These are phyloP conservation scores for Apamea sordens DNA, from an alignment of 2,888 invertebrate species.

Conservation along the genomic window DNA sequence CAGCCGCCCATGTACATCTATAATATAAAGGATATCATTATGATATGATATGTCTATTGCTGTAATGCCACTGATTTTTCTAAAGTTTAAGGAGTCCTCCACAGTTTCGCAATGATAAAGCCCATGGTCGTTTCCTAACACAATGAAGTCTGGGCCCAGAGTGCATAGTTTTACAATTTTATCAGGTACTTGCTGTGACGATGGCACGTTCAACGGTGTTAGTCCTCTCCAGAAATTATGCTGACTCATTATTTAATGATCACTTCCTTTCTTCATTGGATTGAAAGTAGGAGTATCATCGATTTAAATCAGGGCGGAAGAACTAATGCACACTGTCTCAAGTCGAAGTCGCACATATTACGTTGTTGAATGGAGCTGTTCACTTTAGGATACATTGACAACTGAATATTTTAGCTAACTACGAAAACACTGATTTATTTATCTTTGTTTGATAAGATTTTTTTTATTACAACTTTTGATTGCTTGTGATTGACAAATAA, in stretches of 20 bases:
- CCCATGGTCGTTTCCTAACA: slow-evolving; percentile 86
- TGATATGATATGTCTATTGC: slow-evolving; percentile 92
- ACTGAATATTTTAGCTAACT: slow-evolving; percentile 39
- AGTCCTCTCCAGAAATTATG: slow-evolving; percentile 88
- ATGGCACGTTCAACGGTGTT: slow-evolving; percentile 78
- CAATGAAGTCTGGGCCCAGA: slow-evolving; percentile 82
- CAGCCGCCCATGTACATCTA: slow-evolving; percentile 91
- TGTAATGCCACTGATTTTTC: slow-evolving; percentile 87
- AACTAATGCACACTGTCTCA: slow-evolving; percentile 63
- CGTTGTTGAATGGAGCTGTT: slow-evolving; percentile 29
- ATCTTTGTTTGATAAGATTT: slow-evolving; percentile 54
- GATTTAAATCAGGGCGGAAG: slow-evolving; percentile 69
- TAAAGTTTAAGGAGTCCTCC: slow-evolving; percentile 83
- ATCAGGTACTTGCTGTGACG: slow-evolving; percentile 84
- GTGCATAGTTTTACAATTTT: slow-evolving; percentile 87
- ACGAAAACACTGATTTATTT: slow-evolving; percentile 57
- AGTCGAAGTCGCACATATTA: slow-evolving; percentile 52
- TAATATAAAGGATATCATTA: slow-evolving; percentile 90
- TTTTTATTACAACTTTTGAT: slow-evolving; percentile 38
- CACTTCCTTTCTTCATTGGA: slow-evolving; percentile 70
- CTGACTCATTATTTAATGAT: slow-evolving; percentile 85
- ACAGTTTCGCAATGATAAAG: slow-evolving; percentile 84
- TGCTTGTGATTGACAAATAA: slow-evolving; percentile 59
- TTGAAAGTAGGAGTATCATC: slow-evolving; percentile 73
- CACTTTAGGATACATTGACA: slow-evolving; percentile 62